Conservation (phyloP, 2,888 invertebrate genomes). For the Sialis fuliginosa region DNA sequence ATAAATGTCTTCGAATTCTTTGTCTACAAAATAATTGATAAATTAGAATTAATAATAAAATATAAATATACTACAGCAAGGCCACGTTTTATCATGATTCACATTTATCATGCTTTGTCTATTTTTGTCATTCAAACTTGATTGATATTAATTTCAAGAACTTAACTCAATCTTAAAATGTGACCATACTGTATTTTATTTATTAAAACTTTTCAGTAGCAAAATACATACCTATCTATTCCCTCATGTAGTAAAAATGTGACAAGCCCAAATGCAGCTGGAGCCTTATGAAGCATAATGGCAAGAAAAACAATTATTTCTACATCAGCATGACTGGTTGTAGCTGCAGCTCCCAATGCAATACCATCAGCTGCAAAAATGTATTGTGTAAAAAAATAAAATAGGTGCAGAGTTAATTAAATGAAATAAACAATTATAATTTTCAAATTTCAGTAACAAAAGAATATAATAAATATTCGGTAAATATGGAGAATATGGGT, state of each 20-base stretch:
- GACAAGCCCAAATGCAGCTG: constrained; percentile 95
- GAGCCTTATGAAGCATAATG: constrained; percentile 98
- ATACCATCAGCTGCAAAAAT: constrained; percentile 71
- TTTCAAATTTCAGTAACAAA: background rate
- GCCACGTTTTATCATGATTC: no score
- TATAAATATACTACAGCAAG: no score
- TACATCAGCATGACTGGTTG: constrained; percentile 88
- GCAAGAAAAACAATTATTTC: constrained; percentile 96
- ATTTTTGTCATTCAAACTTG: no score
- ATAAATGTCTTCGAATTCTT: constrained; percentile 72
- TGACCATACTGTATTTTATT: background rate
- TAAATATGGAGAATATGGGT: no score
- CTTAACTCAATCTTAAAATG: no score
- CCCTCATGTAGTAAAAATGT: constrained; percentile 95
- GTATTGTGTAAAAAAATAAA: background rate
- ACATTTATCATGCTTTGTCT: no score
- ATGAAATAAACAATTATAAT: background rate
- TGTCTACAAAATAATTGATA: constrained; percentile 27
- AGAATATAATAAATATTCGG: no score
- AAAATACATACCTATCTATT: constrained; percentile 46
- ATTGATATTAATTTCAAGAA: no score
- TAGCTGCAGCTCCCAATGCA: constrained; percentile 94
- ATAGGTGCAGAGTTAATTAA: background rate
- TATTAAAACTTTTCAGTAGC: background rate
- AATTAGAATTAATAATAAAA: background rate